Evolutionary conservation across 2,888 invertebrate species (phyloP), one percentile per base, ranked within the genome.

Genomic region (Leucophenga montana): DNA sequence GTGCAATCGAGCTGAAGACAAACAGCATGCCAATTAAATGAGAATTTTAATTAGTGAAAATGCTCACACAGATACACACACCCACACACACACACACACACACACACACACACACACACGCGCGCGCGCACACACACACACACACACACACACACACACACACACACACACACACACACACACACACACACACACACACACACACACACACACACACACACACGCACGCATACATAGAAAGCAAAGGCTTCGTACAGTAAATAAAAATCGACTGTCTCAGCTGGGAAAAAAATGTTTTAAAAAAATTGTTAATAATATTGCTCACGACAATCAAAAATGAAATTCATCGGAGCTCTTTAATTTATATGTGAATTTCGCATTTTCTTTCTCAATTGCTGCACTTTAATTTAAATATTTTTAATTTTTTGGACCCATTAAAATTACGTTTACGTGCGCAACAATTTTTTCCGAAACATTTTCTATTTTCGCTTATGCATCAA

Each of bases 11-110:
- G 73, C 74, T 72, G 73, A 84, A 84, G 84, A 81, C 82, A 84
- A 83, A 83, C 76, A 80, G 74, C 76, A 79, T 80, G 80, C 79
- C 83, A 83, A 83, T 83, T 83, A 83, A 85, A 85, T 82, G 82
- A 73, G 85, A 84, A 85, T 83, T 83, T 83, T 85, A 85, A 83
- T 83, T 84, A 84, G 84, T 80, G 78, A 22, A 64, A 46, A 53
- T 9, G 65, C 46, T 11, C 54, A 54, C 14, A 53, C 48, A 54
- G 18, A 44, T 9, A 65, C 50, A n/a, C 16, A 39, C 18, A 50
- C 33, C 27, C 4, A 33, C 16, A 27, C 50, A 64, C 48, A 46
- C 13, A 61, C 54, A 54, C 14, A 53, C 48, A 54, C 22, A 44
- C 13, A 65, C 50, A n/a, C 16, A 39, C 18, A 50, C 33, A 27